Evolutionary conservation across 2,888 invertebrate genomes (phyloP).

Genomic region (Eristalis arbustorum): DNA sequence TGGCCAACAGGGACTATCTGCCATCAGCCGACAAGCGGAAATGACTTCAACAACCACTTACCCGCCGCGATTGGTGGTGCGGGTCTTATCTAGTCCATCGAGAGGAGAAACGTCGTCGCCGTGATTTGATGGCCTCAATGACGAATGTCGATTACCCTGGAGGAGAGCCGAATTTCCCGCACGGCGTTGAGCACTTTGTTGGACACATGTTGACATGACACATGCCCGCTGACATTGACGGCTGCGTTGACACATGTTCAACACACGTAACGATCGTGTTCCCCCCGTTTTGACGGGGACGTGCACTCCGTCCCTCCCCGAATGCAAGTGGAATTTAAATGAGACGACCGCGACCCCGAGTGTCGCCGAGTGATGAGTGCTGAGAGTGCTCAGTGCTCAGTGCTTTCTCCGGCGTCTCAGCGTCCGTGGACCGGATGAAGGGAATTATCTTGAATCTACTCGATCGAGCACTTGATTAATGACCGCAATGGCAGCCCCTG

Average conservation of each 20-base stretch:
- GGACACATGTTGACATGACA: slow-evolving; percentile 9
- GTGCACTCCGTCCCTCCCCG: background rate
- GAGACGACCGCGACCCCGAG: background rate
- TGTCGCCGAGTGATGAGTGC: too few species aligned
- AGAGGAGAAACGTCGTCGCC: background rate
- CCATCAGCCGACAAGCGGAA: slow-evolving; percentile 40
- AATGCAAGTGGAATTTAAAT: slow-evolving; percentile 48
- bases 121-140: background rate
- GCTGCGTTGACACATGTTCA: background rate
- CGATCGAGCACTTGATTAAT: slow-evolving; percentile 64
- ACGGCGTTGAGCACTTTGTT: background rate
- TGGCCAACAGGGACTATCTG: slow-evolving; percentile 5
- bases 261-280: background rate
- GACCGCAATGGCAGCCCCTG: slow-evolving; percentile 39
- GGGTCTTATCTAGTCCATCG: slow-evolving; percentile 23
- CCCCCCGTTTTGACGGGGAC: slow-evolving; percentile 38
- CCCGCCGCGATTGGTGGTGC: slow-evolving; percentile 17
- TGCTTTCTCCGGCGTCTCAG: background rate
- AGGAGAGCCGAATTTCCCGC: background rate
- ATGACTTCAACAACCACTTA: slow-evolving; percentile 36
- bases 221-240: background rate
- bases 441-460: slow-evolving; percentile 56
- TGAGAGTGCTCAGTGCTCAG: too few species aligned
- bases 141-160: background rate
- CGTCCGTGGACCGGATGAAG: slow-evolving; percentile 48